Evolutionary conservation across 1,140 invertebrate genomes (phyloP).

Genomic region (Zaprionus ornatus): DNA sequence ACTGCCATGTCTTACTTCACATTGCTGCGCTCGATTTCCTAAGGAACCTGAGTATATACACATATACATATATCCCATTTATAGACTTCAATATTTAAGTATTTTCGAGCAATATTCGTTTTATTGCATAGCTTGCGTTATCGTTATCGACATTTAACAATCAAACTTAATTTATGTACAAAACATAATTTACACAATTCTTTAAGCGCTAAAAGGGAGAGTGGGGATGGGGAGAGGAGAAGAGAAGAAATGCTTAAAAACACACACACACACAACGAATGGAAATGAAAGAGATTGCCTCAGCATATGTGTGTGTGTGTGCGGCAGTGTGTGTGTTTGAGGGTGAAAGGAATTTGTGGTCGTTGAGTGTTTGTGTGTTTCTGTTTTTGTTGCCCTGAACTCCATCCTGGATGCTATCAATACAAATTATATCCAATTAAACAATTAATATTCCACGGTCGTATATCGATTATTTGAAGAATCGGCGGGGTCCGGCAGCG

Average conservation of each 20-base stretch:
- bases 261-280: slow-evolving; percentile 20
- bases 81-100: not conserved
- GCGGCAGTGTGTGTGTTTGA: not conserved
- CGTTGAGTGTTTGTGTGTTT: slow-evolving; percentile 4
- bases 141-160: slow-evolving; percentile 67
- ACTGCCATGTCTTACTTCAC: slow-evolving; percentile 61
- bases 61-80: not conserved
- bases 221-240: slow-evolving; percentile 5
- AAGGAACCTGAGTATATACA: not conserved
- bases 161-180: slow-evolving; percentile 66
- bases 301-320: not conserved
- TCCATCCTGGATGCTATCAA: slow-evolving; percentile 29
- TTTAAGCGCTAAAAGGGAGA: slow-evolving; percentile 52
- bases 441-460: slow-evolving; percentile 24
- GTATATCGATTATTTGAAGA: slow-evolving; percentile 71
- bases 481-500: slow-evolving; percentile 73
- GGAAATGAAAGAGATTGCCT: slow-evolving; percentile 3
- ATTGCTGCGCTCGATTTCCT: slow-evolving; percentile 38
- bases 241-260: slow-evolving; percentile 36
- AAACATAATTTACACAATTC: slow-evolving; percentile 63
- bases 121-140: slow-evolving; percentile 73
- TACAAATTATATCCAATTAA: slow-evolving; percentile 32
- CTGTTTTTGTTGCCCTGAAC: slow-evolving; percentile 28
- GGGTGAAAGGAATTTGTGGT: not conserved
- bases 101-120: slow-evolving; percentile 70